phyloP scores from a whole-genome alignment of 2,113 vertebrate species.

The Catharus bicknelli region DNA sequence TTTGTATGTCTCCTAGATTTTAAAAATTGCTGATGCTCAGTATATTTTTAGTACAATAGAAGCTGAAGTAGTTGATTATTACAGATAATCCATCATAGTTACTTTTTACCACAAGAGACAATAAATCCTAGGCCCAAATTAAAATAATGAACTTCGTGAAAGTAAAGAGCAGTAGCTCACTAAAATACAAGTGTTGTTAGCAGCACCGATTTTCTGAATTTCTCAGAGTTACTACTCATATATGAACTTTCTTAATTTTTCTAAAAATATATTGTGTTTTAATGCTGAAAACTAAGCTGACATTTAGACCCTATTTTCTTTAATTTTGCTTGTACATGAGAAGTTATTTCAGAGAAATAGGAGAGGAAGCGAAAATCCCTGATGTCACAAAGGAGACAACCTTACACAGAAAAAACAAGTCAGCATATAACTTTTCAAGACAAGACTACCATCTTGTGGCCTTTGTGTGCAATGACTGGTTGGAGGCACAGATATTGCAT shows the following conservation, averaged over 20 bases:
- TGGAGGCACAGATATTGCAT: not conserved
- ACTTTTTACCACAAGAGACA: not conserved
- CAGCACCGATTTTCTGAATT: not conserved
- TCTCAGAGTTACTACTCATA: not conserved
- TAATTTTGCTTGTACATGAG: not conserved
- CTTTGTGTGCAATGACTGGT: not conserved
- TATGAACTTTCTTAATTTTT: not conserved
- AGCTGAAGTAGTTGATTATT: not conserved
- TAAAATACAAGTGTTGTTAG: not conserved
- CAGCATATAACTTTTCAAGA: not conserved
- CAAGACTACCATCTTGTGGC: constrained; percentile 45
- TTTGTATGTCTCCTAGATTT: not conserved
- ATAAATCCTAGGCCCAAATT: not conserved
- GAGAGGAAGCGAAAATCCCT: not conserved
- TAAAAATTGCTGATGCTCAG: not conserved
- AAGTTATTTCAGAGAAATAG: not conserved
- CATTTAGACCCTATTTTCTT: not conserved
- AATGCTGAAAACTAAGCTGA: not conserved
- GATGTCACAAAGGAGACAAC: not conserved
- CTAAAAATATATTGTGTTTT: not conserved
- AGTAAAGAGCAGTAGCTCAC: not conserved
- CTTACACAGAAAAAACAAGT: rapidly evolving
- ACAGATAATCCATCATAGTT: not conserved
- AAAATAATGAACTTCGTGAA: not conserved
- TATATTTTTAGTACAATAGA: not conserved